phyloP scores from a whole-genome alignment of 2,113 vertebrate genomes.

The Bothrops jararaca region DNA sequence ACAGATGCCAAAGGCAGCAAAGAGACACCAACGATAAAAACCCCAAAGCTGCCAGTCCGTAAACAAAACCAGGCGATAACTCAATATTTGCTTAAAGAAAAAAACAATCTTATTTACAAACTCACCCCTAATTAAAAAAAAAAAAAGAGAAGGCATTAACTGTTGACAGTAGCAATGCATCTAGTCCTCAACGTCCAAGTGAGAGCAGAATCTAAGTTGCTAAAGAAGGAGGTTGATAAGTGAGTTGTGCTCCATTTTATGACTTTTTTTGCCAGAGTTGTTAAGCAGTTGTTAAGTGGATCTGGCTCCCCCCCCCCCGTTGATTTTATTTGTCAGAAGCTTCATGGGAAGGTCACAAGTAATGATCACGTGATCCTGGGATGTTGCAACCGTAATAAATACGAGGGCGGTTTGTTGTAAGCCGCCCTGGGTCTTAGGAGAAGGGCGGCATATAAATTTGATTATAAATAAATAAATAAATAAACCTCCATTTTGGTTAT shows the following conservation, averaged over 20 bases:
- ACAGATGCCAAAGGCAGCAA: neutral
- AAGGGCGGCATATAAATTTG: no score
- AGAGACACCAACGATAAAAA: neutral
- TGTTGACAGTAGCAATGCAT: neutral
- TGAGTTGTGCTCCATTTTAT: neutral
- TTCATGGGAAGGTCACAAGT: neutral
- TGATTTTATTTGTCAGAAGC: neutral
- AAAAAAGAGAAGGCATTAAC: neutral
- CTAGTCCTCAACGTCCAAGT: neutral
- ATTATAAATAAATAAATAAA: no score
- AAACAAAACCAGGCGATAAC: neutral
- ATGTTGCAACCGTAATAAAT: no score
- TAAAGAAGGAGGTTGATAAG: neutral
- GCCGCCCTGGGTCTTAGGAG: no score
- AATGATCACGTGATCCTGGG: no score
- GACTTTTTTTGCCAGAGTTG: neutral
- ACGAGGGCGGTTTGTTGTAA: no score
- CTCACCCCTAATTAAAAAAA: no score
- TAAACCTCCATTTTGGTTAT: no score
- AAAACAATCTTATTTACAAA: neutral
- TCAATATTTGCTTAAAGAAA: neutral
- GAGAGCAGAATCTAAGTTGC: neutral
- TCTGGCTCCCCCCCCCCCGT: neutral
- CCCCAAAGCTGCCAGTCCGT: neutral
- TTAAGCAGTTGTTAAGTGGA: neutral